Conservation (phyloP, 1,140 invertebrate species). For the Drosophila ohnishii region DNA sequence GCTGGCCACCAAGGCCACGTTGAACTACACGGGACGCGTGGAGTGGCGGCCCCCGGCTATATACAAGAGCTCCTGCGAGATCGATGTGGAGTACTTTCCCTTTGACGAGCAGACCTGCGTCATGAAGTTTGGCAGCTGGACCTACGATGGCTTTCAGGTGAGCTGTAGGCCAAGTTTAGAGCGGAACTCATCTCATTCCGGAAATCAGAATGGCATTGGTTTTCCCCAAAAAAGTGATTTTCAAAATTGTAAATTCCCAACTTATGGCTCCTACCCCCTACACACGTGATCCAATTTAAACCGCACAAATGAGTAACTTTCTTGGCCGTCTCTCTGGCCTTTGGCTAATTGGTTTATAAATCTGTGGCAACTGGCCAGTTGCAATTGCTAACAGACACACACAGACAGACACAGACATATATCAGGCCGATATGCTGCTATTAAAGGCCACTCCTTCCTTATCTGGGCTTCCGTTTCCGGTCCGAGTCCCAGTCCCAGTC, state of each 20-base stretch:
- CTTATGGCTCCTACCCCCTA: neutral
- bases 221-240: neutral
- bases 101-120: slow-evolving; percentile 97
- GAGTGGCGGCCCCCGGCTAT: slow-evolving; percentile 98
- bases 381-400: neutral
- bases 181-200: neutral
- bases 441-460: slow-evolving; percentile 24
- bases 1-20: slow-evolving; percentile 95
- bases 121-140: slow-evolving; percentile 98
- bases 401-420: neutral
- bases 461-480: slow-evolving; percentile 2
- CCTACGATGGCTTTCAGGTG: slow-evolving; percentile 95
- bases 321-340: slow-evolving; percentile 22
- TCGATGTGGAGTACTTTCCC: slow-evolving; percentile 98
- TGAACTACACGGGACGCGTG: slow-evolving; percentile 95
- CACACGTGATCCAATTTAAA: slow-evolving; percentile 39
- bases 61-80: slow-evolving; percentile 97
- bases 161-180: neutral
- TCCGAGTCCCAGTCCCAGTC: neutral
- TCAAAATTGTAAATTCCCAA: slow-evolving; percentile 26
- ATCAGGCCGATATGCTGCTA: slow-evolving; percentile 19
- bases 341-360: slow-evolving; percentile 51
- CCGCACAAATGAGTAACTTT: slow-evolving; percentile 40
- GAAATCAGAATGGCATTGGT: neutral
- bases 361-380: slow-evolving; percentile 35